Percentiles rank a stretch among this genome's conserved stretches.
Evolutionary conservation across 1,140 invertebrate genomes (phyloP).

Genomic region (Monochamus saltuarius): DNA sequence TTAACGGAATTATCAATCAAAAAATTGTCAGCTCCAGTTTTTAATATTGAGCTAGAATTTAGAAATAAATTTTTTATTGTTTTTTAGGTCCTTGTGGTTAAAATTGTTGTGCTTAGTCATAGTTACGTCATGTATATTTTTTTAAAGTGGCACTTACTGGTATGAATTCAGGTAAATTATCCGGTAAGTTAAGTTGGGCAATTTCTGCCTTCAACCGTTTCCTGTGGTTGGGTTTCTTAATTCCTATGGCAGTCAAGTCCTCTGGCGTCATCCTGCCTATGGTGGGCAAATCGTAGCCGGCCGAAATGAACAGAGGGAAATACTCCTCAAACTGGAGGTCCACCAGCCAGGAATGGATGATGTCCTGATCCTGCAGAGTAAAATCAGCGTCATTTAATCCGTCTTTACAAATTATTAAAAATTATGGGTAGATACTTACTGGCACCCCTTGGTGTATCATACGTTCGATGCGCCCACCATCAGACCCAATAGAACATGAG

Average conservation of each 20-base stretch:
- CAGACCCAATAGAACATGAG: conserved; percentile 75
- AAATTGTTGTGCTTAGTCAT: too few relatives aligned
- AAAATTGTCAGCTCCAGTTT: too few relatives aligned
- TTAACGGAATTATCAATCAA: too few relatives aligned
- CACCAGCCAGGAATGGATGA: conserved; percentile 91
- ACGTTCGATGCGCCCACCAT: conserved; percentile 65
- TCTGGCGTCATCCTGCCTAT: conserved; percentile 98
- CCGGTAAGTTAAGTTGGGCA: conserved; percentile 89
- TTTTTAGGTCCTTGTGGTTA: too few relatives aligned
- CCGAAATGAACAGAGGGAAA: conserved; percentile 87
- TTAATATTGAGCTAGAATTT: too few relatives aligned
- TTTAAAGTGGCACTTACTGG: conserved; percentile 68
- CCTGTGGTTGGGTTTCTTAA: conserved; percentile 96
- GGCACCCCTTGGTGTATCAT: conserved; percentile 66
- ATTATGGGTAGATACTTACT: conserved; percentile 46
- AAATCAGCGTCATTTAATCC: not conserved
- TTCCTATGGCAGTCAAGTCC: conserved; percentile 81
- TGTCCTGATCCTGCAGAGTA: conserved; percentile 78
- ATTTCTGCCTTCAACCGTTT: conserved; percentile 96
- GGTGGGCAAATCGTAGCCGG: conserved; percentile 97
- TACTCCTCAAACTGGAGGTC: conserved; percentile 97
- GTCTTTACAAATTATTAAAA: not conserved
- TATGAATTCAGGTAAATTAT: conserved; percentile 90
- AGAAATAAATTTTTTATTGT: too few relatives aligned
- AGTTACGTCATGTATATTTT: too few relatives aligned